Percentiles rank a stretch among this genome's conserved stretches.
phyloP scores from a whole-genome alignment of 64 coral and sea anemone genomes.

The Porites australiensis region DNA sequence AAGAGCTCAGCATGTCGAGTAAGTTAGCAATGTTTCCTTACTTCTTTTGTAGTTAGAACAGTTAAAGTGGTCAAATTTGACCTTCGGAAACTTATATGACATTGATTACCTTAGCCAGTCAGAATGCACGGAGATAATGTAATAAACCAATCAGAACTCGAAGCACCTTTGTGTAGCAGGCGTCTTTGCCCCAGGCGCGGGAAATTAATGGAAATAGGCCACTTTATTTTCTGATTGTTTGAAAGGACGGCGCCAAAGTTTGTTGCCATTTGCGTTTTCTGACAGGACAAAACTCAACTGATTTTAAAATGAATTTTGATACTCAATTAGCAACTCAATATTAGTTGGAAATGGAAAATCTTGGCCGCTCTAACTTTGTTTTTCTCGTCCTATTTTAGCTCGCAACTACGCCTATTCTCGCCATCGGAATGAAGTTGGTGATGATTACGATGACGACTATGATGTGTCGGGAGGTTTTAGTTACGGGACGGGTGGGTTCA shows the following conservation, averaged over 20 bases:
- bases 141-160: background rate
- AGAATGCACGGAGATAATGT: background rate
- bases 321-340: background rate
- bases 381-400: constrained; percentile 47
- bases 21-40: constrained; percentile 45
- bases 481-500: constrained; percentile 26
- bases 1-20: constrained; percentile 98
- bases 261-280: background rate
- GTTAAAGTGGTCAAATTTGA: background rate
- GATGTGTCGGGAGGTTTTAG: constrained; percentile 25
- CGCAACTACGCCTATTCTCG: constrained; percentile 49
- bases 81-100: background rate
- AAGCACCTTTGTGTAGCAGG: background rate
- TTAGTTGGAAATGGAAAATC: background rate
- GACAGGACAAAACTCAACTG: background rate
- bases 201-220: background rate
- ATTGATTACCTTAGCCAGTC: background rate
- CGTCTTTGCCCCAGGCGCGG: background rate
- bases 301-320: background rate
- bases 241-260: background rate
- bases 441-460: constrained; percentile 55
- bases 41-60: background rate
- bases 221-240: background rate
- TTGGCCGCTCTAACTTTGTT: background rate
- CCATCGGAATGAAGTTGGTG: constrained; percentile 36